A percentile compares a stretch with the other conserved stretches of the same genome.
Evolutionary conservation across 2,888 invertebrate genomes (phyloP).

Genomic region (Apodemia zela): DNA sequence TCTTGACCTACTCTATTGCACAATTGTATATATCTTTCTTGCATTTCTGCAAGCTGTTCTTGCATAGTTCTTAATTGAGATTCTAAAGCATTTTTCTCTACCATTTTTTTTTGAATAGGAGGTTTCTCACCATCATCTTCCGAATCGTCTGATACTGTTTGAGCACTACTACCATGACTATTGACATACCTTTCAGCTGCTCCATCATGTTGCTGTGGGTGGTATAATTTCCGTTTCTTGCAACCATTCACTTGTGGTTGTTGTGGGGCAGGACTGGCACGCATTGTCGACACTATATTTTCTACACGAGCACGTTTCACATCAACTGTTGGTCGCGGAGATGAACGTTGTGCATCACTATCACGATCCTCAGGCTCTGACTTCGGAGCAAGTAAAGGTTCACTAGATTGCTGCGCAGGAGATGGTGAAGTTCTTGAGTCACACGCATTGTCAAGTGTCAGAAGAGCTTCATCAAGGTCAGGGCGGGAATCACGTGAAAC

Average conservation of each 20-base stretch:
- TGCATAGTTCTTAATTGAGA: slow-evolving; percentile 92
- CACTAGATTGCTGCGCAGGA: slow-evolving; percentile 77
- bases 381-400: slow-evolving; percentile 82
- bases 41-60: slow-evolving; percentile 94
- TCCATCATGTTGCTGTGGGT: slow-evolving; percentile 94
- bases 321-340: slow-evolving; percentile 83
- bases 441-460: slow-evolving; percentile 80
- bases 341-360: slow-evolving; percentile 79
- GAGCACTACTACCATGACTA: slow-evolving; percentile 71
- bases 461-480: slow-evolving; percentile 81
- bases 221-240: slow-evolving; percentile 97
- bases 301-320: slow-evolving; percentile 96
- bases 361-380: slow-evolving; percentile 83
- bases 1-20: slow-evolving; percentile 92
- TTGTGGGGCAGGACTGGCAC: slow-evolving; percentile 89
- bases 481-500: slow-evolving; percentile 83
- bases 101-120: slow-evolving; percentile 90
- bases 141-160: slow-evolving; percentile 83
- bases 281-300: slow-evolving; percentile 96
- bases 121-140: slow-evolving; percentile 89
- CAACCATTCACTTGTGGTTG: slow-evolving; percentile 92
- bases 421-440: slow-evolving; percentile 75
- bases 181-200: slow-evolving; percentile 81
- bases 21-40: slow-evolving; percentile 93
- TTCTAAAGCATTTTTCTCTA: slow-evolving; percentile 92